Base-by-base conservation (phyloP, 2,888 invertebrate species). In the Archaeoteleia sp. region DNA sequence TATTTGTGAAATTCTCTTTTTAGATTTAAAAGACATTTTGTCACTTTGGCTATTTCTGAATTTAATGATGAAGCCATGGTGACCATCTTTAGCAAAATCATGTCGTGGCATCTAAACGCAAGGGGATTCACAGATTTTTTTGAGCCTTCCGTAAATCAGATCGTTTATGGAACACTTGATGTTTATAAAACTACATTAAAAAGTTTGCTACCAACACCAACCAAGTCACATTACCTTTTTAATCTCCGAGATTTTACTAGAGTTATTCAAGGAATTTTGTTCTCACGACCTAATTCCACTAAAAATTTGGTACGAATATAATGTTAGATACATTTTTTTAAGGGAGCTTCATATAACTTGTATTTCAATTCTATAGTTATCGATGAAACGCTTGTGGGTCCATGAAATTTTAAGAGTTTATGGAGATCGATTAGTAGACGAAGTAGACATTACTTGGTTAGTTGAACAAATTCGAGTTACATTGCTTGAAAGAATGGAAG, bases 191-290 rank as follows among this genome's bases (percentile, higher is more conserved):
- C 91, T 76, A 94, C 95, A 20, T 89, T 92, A 55, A 80, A 88
- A 15, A 90, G 92, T 84, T 88, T 98, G 55, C 85, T 97, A 42
- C 97, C 97, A 0, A 97, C 96, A 0, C 97, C 97, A 0, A 89
- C 94, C 0, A 97, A 97, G 83, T 95, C 95, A 1, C 97, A 97
- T 86, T 97, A 98, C 83, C 89, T 97, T 4, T 98, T 98, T 86
- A 97, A 97, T 87, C 87, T 97, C 73, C 88, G 97, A 74, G 97
- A 98, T 84, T 97, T 97, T 85, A 93, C 96, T 0, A 89, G 96
- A 77, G 97, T 98, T 13, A 93, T 98, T 76, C 89, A 94, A 91
- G 97, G 97, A 2, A 93, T 97, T 0, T 85, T 97, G 9, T 85
- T 97, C 0, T 96, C 96, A 0, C 93, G 94, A 1, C 96, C 96